These are phyloP conservation scores for Drosophila limbata DNA, from an alignment of 2,888 invertebrate genomes.

Conservation along the genomic window DNA sequence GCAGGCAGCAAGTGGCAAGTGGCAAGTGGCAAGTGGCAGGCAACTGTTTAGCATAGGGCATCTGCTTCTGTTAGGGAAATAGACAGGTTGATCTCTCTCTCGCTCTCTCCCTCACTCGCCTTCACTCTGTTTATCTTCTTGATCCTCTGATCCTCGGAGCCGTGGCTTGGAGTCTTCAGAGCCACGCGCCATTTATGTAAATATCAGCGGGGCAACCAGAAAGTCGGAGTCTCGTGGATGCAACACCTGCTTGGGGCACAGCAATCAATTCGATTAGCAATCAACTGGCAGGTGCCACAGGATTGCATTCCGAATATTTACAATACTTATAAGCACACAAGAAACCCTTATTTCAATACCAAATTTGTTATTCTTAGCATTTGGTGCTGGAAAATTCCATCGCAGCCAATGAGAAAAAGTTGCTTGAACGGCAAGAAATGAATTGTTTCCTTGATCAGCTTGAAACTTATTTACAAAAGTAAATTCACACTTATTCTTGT, in stretches of 20 bases:
- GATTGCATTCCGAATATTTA: background rate
- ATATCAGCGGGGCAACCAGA: constrained; percentile 26
- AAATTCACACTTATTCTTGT: too few species aligned
- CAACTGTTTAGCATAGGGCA: constrained; percentile 31
- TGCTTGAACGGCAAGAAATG: too few species aligned
- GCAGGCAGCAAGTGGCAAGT: constrained; percentile 37
- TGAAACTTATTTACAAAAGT: background rate
- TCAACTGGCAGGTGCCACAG: constrained; percentile 21
- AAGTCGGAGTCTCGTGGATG: background rate
- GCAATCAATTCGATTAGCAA: constrained; percentile 20
- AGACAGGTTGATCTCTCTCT: constrained; percentile 46
- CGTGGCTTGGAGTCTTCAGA: constrained; percentile 15
- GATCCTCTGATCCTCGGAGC: constrained; percentile 3
- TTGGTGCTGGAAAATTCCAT: too few species aligned
- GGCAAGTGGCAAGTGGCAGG: constrained; percentile 30
- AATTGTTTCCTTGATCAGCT: background rate
- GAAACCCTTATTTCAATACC: background rate
- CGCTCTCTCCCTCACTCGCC: background rate
- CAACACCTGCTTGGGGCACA: constrained; percentile 40
- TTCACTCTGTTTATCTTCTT: constrained; percentile 4
- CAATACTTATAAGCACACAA: background rate
- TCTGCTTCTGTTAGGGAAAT: constrained; percentile 3
- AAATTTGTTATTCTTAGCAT: background rate
- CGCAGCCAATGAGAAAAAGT: too few species aligned
- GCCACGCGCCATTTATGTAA: constrained; percentile 69